These are phyloP conservation scores for Gracilinanus agilis DNA, from an alignment of 2,113 vertebrate species.

Conservation along the genomic window DNA sequence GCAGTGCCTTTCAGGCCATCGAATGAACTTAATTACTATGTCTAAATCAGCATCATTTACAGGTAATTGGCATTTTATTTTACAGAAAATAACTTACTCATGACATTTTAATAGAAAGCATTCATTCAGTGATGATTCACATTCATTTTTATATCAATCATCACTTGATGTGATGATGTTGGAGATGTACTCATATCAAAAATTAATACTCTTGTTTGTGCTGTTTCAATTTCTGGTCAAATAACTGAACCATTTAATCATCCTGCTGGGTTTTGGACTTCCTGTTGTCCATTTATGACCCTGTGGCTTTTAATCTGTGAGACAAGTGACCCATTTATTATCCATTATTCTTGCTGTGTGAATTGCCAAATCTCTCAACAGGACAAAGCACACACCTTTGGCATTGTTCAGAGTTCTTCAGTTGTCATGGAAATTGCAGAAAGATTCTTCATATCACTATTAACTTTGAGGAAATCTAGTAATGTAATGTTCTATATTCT, in stretches of 20 bases:
- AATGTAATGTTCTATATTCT: not conserved
- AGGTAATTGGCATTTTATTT: conserved; percentile 55
- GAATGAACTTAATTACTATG: conserved; percentile 68
- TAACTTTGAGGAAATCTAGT: not conserved
- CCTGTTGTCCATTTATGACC: not conserved
- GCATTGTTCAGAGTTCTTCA: not conserved
- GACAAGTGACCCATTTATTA: not conserved
- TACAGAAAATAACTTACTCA: not conserved
- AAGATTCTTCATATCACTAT: not conserved
- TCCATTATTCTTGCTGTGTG: not conserved
- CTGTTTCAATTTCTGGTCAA: not conserved
- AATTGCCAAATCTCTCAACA: not conserved
- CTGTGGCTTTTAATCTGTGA: not conserved
- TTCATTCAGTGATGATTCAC: not conserved
- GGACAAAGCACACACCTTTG: not conserved
- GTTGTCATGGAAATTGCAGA: not conserved
- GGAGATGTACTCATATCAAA: not conserved
- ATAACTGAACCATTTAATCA: not conserved
- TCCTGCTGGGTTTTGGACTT: not conserved
- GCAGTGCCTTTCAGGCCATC: conserved; percentile 68
- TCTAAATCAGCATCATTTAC: conserved; percentile 64
- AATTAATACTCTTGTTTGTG: not conserved
- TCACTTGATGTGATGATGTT: not conserved
- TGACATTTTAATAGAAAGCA: not conserved
- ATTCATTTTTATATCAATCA: not conserved